Conservation (phyloP, 1,140 invertebrate genomes). For the Thalassaphorura encarpata region DNA sequence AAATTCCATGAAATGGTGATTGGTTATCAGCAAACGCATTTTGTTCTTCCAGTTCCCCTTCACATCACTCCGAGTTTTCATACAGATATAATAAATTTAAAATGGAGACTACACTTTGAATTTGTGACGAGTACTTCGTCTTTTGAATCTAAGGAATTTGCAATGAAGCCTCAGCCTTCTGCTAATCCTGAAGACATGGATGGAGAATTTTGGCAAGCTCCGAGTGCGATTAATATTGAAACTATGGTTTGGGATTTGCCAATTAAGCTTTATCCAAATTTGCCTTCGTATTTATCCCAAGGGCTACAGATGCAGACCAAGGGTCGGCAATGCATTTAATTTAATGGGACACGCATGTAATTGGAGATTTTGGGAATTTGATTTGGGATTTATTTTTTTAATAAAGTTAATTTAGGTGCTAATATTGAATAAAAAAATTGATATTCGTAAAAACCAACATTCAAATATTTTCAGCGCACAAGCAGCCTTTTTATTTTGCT, state of each 20-base stretch:
- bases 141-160: slow-evolving; percentile 8
- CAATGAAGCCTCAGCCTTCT: slow-evolving; percentile 33
- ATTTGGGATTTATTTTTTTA: too few species aligned
- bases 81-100: slow-evolving; percentile 70
- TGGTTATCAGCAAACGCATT: slow-evolving; percentile 72
- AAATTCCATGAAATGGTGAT: slow-evolving; percentile 88
- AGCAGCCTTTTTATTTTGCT: too few species aligned
- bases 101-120: slow-evolving; percentile 92
- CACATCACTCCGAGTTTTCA: slow-evolving; percentile 87
- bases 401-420: too few species aligned
- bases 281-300: slow-evolving; percentile 64
- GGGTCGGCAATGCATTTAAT: slow-evolving; percentile 31
- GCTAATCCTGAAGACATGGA: slow-evolving; percentile 36
- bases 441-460: too few species aligned
- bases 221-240: slow-evolving; percentile 75
- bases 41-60: slow-evolving; percentile 84
- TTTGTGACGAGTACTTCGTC: slow-evolving; percentile 69
- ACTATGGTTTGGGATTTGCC: slow-evolving; percentile 98
- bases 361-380: too few species aligned
- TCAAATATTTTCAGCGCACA: too few species aligned
- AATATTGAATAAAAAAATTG: too few species aligned
- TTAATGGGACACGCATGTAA: too few species aligned
- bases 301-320: slow-evolving; percentile 35
- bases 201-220: slow-evolving; percentile 67
- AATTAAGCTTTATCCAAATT: slow-evolving; percentile 80